phyloP scores from a whole-genome alignment of 2,888 invertebrate species.

The Sminthurides aquaticus region DNA sequence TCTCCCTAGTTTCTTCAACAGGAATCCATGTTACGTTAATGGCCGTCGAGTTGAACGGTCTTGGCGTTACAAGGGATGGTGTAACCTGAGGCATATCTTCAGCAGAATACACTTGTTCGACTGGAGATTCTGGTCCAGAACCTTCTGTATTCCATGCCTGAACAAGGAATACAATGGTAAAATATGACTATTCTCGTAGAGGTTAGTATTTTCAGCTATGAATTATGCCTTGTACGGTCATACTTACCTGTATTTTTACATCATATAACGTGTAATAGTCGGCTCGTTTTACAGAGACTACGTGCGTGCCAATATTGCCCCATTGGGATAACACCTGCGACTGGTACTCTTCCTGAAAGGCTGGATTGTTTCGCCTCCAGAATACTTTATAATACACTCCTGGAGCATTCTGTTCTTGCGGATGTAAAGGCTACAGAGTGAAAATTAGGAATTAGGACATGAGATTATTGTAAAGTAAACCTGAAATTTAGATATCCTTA shows the following conservation, averaged over 20 bases:
- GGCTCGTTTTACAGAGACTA: constrained; percentile 64
- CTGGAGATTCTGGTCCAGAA: constrained; percentile 67
- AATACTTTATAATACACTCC: constrained; percentile 84
- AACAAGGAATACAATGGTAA: neutral
- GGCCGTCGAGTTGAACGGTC: constrained; percentile 82
- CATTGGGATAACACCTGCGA: constrained; percentile 60
- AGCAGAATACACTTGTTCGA: constrained; percentile 69
- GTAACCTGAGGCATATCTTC: constrained; percentile 89
- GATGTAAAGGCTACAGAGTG: constrained; percentile 56
- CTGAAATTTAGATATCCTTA: neutral
- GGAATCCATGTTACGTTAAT: constrained; percentile 86
- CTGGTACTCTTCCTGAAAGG: constrained; percentile 68
- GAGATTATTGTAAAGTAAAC: neutral
- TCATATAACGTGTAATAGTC: constrained; percentile 77
- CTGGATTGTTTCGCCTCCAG: constrained; percentile 62
- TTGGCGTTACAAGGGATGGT: constrained; percentile 70
- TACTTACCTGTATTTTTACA: constrained; percentile 65
- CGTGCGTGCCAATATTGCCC: constrained; percentile 70
- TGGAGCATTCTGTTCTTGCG: constrained; percentile 77
- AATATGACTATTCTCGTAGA: no score
- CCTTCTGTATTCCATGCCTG: constrained; percentile 69
- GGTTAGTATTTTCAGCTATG: no score
- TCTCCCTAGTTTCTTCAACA: constrained; percentile 73
- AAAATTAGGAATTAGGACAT: constrained; percentile 12
- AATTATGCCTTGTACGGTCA: no score